Evolutionary conservation across 2,888 invertebrate species (phyloP).

Genomic region (Aphodius granarius): DNA sequence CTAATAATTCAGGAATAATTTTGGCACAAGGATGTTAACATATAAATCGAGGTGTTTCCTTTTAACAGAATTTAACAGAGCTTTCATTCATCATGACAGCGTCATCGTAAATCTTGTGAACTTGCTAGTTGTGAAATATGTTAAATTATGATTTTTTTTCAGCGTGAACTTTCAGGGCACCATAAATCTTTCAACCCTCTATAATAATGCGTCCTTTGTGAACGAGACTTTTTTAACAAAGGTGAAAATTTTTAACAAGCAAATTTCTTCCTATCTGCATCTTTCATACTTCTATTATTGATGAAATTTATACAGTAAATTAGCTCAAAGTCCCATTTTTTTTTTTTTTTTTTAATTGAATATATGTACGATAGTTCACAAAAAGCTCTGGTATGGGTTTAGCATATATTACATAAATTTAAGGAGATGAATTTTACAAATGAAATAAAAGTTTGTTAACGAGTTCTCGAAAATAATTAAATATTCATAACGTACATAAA

Average conservation of each 20-base stretch:
- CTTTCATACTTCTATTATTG: too few relatives aligned
- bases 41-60: not conserved
- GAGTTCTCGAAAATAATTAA: not conserved
- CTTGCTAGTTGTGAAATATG: constrained; percentile 10
- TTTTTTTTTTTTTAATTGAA: too few relatives aligned
- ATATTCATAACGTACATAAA: not conserved
- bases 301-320: too few relatives aligned
- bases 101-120: constrained; percentile 2
- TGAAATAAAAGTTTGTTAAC: not conserved
- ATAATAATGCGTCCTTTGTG: not conserved
- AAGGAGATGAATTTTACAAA: too few relatives aligned
- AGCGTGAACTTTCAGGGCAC: not conserved
- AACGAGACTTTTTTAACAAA: not conserved
- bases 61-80: constrained; percentile 3
- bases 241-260: not conserved
- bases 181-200: not conserved
- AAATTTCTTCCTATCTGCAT: not conserved
- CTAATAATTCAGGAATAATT: not conserved
- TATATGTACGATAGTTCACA: too few relatives aligned
- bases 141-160: constrained; percentile 6
- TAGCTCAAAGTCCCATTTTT: too few relatives aligned
- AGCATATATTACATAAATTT: too few relatives aligned
- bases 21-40: not conserved
- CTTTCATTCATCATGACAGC: constrained; percentile 2
- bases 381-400: too few relatives aligned